These are phyloP conservation scores for Solea senegalensis DNA, from an alignment of 2,113 vertebrate genomes.

Conservation along the genomic window DNA sequence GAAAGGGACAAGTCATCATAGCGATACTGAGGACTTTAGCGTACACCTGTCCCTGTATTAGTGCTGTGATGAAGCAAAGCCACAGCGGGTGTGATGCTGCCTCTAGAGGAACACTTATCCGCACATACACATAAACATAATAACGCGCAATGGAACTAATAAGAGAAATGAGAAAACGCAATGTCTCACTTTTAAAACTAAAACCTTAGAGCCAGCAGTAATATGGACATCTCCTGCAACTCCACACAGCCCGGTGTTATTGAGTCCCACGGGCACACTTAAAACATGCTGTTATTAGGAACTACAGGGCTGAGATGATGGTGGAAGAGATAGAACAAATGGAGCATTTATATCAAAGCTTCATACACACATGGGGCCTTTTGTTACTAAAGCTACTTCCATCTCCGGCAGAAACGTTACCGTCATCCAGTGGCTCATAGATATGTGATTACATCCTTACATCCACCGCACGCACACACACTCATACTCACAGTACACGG, in stretches of 20 bases:
- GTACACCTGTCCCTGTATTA: constrained; percentile 61
- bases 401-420: constrained; percentile 28
- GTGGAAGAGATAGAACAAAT: constrained; percentile 59
- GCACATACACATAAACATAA: constrained; percentile 1
- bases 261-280: constrained; percentile 69
- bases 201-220: constrained; percentile 59
- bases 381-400: constrained; percentile 42
- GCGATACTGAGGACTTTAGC: constrained; percentile 45
- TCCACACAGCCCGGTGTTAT: constrained; percentile 66
- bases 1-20: constrained; percentile 44
- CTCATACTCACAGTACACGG: constrained; percentile 1
- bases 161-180: constrained; percentile 62
- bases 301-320: constrained; percentile 47
- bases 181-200: constrained; percentile 66
- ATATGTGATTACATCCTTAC: constrained; percentile 37
- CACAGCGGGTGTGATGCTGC: constrained; percentile 26
- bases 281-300: constrained; percentile 65
- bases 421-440: constrained; percentile 30
- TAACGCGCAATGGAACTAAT: constrained; percentile 43
- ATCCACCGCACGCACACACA: not conserved
- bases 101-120: constrained; percentile 44
- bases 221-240: constrained; percentile 46
- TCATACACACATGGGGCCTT: constrained; percentile 53
- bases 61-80: constrained; percentile 30
- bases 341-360: constrained; percentile 69